phyloP scores from a whole-genome alignment of 2,113 vertebrate species.

The Pedionomus torquatus region DNA sequence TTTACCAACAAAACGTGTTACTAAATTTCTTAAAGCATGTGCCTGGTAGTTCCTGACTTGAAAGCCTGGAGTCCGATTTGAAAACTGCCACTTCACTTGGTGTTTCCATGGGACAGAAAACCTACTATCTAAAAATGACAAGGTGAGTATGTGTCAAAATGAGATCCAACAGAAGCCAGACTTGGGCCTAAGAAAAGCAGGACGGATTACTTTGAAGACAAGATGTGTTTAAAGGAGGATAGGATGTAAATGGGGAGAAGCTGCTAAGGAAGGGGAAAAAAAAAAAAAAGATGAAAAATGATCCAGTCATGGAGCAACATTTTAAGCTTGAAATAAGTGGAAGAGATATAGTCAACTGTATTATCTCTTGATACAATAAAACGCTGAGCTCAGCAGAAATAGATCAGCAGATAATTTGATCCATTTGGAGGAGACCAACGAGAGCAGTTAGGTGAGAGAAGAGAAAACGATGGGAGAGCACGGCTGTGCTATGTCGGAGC shows the following conservation, averaged over 20 bases:
- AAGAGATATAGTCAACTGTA: neutral
- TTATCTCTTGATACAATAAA: neutral
- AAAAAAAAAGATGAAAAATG: neutral
- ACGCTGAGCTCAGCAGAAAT: slow-evolving; percentile 2
- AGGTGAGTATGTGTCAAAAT: neutral
- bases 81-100: neutral
- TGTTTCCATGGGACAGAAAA: neutral
- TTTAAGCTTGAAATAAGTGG: neutral
- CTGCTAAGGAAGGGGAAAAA: too few species aligned
- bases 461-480: neutral
- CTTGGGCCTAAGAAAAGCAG: neutral
- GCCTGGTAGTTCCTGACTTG: neutral
- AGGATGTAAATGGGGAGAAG: neutral
- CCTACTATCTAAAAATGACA: neutral
- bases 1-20: neutral
- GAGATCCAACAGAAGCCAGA: neutral
- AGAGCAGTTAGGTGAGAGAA: neutral
- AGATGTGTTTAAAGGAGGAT: neutral
- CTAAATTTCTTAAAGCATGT: neutral
- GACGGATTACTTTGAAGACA: neutral
- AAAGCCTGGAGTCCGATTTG: neutral
- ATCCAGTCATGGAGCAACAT: neutral
- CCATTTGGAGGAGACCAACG: neutral
- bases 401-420: neutral
- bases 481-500: neutral